Evolutionary conservation across 2,797 vertebrate genomes (phyloP).

Genomic region (Sebastes matsubarae): DNA sequence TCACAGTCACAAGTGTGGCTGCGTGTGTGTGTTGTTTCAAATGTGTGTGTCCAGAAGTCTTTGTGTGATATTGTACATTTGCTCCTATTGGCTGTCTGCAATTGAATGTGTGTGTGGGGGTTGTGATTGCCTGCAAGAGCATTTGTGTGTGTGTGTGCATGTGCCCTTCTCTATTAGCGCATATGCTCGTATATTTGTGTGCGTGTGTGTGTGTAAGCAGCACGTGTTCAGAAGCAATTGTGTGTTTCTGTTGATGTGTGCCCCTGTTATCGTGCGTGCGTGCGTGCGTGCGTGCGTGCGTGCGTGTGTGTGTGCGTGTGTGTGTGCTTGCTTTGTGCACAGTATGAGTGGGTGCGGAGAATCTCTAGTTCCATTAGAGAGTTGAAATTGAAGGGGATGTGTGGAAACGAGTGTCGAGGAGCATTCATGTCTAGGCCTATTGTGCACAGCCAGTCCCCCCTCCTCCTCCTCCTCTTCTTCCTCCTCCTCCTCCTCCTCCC

Average conservation of each 20-base stretch:
- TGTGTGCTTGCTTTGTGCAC: slow-evolving; percentile 44
- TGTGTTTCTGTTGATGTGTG: slow-evolving; percentile 27
- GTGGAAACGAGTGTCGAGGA: slow-evolving; percentile 78
- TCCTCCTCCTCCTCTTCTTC: neutral
- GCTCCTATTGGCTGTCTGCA: slow-evolving; percentile 9
- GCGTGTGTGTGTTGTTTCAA: neutral
- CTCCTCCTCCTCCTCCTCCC: slow-evolving; percentile 20
- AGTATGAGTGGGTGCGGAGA: slow-evolving; percentile 61
- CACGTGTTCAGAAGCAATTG: slow-evolving; percentile 13
- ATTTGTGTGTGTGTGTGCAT: neutral
- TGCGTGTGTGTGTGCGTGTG: neutral
- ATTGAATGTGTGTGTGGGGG: neutral
- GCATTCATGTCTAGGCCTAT: slow-evolving; percentile 79
- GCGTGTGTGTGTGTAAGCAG: neutral
- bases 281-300: neutral
- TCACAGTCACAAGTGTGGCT: slow-evolving; percentile 23
- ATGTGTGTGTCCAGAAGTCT: neutral
- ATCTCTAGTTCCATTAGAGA: slow-evolving; percentile 75
- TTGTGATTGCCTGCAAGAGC: too few relatives aligned
- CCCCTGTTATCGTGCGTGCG: neutral
- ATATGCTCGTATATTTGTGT: neutral
- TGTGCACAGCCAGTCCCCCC: slow-evolving; percentile 64
- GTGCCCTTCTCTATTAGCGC: neutral
- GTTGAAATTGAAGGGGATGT: slow-evolving; percentile 80
- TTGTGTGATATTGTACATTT: slow-evolving; percentile 16